Evolutionary conservation across 1,140 invertebrate genomes (phyloP).

Genomic region (Sitobion miscanthi): DNA sequence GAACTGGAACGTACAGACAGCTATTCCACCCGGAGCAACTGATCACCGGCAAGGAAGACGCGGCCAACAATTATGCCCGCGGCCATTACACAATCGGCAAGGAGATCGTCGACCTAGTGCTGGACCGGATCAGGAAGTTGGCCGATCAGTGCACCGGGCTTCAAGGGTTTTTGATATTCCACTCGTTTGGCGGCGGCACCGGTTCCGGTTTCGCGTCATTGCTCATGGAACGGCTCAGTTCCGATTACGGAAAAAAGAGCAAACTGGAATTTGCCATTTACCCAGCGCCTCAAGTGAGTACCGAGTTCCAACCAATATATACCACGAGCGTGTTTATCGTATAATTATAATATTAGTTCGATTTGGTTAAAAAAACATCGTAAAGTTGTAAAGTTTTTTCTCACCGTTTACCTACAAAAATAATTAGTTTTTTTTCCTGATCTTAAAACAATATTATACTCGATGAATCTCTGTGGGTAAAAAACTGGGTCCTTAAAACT

Average conservation of each 20-base stretch:
- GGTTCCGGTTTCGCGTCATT: not conserved
- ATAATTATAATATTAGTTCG: not conserved
- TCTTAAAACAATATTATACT: not conserved
- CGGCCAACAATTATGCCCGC: not conserved
- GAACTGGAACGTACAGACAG: not conserved
- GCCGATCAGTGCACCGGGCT: not conserved
- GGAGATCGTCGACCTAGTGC: not conserved
- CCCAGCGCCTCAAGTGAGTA: not conserved
- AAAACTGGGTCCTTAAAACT: too few species aligned
- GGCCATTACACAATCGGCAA: not conserved
- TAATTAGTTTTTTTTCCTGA: not conserved
- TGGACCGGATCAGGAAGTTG: not conserved
- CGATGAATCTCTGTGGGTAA: too few species aligned
- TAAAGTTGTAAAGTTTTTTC: not conserved
- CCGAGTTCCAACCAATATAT: too few species aligned
- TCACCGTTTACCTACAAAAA: not conserved
- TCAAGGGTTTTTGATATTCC: conserved; percentile 4
- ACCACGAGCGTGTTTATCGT: not conserved
- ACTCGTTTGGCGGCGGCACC: not conserved
- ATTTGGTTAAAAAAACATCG: too few species aligned
- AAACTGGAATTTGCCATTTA: not conserved
- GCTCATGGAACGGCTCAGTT: not conserved
- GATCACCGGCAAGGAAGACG: not conserved
- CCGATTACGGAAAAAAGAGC: not conserved
- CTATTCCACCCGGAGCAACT: not conserved